phyloP scores from a whole-genome alignment of 2,113 vertebrate species.

The Oncorhynchus kisutch region DNA sequence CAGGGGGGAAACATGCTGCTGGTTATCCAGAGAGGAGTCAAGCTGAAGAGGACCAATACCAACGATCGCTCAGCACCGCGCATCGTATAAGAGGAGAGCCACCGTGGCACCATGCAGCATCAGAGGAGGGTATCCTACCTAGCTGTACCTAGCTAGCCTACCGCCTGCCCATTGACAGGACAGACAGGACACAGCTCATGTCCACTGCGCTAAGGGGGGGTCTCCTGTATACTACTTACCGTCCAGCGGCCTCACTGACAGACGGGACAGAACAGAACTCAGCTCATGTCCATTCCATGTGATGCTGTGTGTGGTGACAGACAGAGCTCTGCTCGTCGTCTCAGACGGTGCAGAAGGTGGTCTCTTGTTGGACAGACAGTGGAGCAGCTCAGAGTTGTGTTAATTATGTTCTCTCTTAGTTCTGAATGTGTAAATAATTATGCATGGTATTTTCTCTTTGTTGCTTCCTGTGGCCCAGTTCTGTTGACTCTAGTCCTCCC shows the following conservation, averaged over 20 bases:
- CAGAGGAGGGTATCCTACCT: no score
- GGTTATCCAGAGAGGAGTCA: conserved; percentile 91
- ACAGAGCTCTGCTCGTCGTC: neutral
- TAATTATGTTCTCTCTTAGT: conserved; percentile 67
- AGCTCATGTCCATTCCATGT: neutral
- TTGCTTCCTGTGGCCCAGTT: conserved; percentile 48
- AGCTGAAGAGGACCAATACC: conserved; percentile 91
- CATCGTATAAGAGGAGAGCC: conserved; percentile 62
- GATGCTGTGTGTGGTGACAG: neutral
- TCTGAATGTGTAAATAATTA: conserved; percentile 76
- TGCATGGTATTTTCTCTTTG: conserved; percentile 52
- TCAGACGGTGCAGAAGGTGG: neutral
- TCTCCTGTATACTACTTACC: no score
- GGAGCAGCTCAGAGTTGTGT: neutral
- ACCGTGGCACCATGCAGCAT: conserved; percentile 31
- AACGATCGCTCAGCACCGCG: conserved; percentile 93
- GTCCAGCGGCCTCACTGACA: neutral
- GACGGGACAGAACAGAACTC: neutral
- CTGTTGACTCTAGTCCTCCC: conserved; percentile 58
- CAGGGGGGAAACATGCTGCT: conserved; percentile 91
- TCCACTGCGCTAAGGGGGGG: neutral
- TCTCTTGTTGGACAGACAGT: neutral
- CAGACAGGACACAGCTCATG: neutral
- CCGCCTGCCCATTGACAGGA: neutral
- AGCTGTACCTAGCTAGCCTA: neutral